These are phyloP conservation scores for Cladopsammia gracilis DNA, from an alignment of 64 coral and sea anemone genomes.

Conservation along the genomic window DNA sequence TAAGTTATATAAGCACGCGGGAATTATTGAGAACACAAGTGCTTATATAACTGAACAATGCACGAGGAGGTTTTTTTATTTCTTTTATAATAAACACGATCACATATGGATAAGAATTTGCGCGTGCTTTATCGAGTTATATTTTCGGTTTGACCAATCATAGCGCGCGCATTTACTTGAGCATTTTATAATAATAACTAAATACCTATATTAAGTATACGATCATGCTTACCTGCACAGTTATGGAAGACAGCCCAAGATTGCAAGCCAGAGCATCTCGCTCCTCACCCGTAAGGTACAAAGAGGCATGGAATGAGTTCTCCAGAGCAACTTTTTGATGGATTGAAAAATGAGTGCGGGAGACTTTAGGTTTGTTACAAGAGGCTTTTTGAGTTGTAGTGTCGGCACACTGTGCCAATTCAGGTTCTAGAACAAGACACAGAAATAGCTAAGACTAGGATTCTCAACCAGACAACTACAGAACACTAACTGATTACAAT, in stretches of 20 bases:
- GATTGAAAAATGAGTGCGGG: constrained; percentile 14
- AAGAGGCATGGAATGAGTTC: constrained; percentile 9
- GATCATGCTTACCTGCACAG: not conserved
- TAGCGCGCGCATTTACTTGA: not conserved
- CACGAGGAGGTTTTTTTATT: no score
- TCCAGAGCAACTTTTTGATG: constrained; percentile 22
- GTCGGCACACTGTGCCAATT: not conserved
- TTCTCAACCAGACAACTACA: no score
- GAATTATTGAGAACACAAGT: no score
- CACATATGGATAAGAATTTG: no score
- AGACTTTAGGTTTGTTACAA: not conserved
- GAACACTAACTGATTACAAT: no score
- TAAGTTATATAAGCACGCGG: no score
- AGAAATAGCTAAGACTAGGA: not conserved
- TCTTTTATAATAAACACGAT: no score
- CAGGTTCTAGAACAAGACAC: not conserved
- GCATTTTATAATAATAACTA: not conserved
- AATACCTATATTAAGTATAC: no score
- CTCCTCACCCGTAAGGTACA: constrained; percentile 12
- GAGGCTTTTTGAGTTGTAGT: not conserved
- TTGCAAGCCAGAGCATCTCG: not conserved
- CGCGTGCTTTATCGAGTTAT: no score
- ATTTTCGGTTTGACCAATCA: no score
- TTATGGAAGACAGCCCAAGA: constrained; percentile 1
- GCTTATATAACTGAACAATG: no score